Conservation (phyloP, 1,140 invertebrate species). For the Nebria ingens region DNA sequence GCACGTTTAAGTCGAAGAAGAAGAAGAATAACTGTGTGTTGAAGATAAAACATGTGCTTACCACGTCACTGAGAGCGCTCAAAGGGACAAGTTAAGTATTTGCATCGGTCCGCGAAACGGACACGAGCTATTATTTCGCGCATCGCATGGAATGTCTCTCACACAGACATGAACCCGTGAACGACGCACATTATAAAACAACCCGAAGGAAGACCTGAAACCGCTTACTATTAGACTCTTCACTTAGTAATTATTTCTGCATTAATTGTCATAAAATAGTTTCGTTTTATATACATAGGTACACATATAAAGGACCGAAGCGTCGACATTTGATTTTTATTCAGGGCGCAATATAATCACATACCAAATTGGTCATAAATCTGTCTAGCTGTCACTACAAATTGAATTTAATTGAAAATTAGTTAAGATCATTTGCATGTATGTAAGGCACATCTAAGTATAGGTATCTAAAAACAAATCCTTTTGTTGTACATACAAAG, state of each 20-base stretch:
- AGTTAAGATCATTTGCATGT: background rate
- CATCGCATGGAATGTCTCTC: background rate
- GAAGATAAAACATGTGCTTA: slow-evolving; percentile 3
- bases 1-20: no score
- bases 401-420: background rate
- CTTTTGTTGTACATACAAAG: background rate
- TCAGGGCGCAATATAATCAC: no score
- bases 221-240: background rate
- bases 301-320: background rate
- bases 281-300: background rate
- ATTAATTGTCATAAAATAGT: background rate
- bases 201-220: background rate
- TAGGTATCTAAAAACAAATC: background rate
- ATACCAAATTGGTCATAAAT: background rate
- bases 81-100: slow-evolving; percentile 6
- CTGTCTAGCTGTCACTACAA: background rate
- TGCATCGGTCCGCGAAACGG: slow-evolving; percentile 1
- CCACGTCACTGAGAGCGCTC: background rate
- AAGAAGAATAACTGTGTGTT: background rate
- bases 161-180: slow-evolving; percentile 1
- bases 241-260: background rate
- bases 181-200: slow-evolving; percentile 4
- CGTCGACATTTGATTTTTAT: background rate
- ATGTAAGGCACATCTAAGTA: background rate
- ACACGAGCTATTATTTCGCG: slow-evolving; percentile 1